Percentiles rank a stretch among this genome's conserved stretches.
These are phyloP conservation scores for Byasa hedistus DNA, from an alignment of 2,888 invertebrate species.

Conservation along the genomic window DNA sequence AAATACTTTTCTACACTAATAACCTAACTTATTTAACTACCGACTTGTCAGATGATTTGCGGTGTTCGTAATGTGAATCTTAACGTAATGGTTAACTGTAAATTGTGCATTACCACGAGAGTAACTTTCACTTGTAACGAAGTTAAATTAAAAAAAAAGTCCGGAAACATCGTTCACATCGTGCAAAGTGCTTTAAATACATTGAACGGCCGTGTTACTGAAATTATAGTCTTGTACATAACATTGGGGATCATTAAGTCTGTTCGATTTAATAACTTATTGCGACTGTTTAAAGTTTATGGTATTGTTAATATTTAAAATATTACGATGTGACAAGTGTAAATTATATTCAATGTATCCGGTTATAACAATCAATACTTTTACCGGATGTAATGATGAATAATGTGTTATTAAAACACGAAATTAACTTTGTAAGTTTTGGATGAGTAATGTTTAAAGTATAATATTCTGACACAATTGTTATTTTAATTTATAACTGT, in stretches of 20 bases:
- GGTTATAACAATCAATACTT: not conserved
- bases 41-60: not conserved
- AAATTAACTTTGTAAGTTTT: too few species aligned
- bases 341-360: not conserved
- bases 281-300: not conserved
- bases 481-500: too few species aligned
- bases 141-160: conserved; percentile 33
- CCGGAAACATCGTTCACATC: conserved; percentile 43
- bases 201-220: conserved; percentile 19
- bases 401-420: too few species aligned
- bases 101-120: conserved; percentile 39
- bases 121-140: conserved; percentile 42
- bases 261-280: conserved; percentile 35
- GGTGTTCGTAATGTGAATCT: conserved; percentile 9
- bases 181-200: conserved; percentile 28
- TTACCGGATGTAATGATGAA: not conserved
- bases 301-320: not conserved
- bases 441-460: too few species aligned
- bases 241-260: conserved; percentile 34
- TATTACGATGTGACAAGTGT: not conserved
- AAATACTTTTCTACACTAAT: too few species aligned
- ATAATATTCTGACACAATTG: too few species aligned
- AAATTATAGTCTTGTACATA: conserved; percentile 28
- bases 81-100: conserved; percentile 22
- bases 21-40: too few species aligned